These are phyloP conservation scores for Scolopax mira DNA, from an alignment of 2,113 vertebrate species.

Conservation along the genomic window DNA sequence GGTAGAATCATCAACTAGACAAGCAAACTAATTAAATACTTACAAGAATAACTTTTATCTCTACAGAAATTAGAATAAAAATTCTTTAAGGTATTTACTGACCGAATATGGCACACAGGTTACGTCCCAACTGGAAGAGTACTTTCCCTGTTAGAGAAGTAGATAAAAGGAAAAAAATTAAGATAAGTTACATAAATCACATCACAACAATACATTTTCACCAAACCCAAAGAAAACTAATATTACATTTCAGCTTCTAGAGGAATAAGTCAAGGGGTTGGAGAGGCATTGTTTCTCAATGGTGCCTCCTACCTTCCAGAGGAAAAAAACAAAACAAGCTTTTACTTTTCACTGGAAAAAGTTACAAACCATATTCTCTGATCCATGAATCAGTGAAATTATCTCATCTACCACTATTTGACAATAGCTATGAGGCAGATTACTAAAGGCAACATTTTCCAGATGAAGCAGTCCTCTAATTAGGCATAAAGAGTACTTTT, in stretches of 20 bases:
- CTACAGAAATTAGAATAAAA: neutral
- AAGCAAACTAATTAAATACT: neutral
- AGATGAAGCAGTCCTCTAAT: slow-evolving; percentile 43
- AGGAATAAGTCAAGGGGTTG: neutral
- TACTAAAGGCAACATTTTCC: slow-evolving; percentile 25
- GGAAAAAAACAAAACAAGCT: neutral
- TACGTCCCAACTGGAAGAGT: neutral
- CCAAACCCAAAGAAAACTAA: neutral
- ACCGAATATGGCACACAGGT: neutral
- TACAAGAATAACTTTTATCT: neutral
- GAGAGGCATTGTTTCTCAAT: neutral
- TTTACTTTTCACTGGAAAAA: neutral
- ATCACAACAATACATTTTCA: neutral
- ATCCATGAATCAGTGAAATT: neutral
- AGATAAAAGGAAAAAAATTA: neutral
- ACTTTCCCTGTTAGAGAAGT: neutral
- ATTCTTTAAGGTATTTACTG: neutral
- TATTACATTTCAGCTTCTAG: neutral
- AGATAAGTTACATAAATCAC: neutral
- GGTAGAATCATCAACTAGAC: neutral
- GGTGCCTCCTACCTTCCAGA: neutral
- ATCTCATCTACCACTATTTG: slow-evolving; percentile 30
- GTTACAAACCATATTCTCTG: neutral
- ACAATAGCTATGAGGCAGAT: slow-evolving; percentile 49
- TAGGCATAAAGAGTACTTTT: slow-evolving; percentile 35